Percentiles rank a stretch among this genome's conserved stretches.
These are phyloP conservation scores for Nesidiocoris tenuis DNA, from an alignment of 2,888 invertebrate species.

Conservation along the genomic window DNA sequence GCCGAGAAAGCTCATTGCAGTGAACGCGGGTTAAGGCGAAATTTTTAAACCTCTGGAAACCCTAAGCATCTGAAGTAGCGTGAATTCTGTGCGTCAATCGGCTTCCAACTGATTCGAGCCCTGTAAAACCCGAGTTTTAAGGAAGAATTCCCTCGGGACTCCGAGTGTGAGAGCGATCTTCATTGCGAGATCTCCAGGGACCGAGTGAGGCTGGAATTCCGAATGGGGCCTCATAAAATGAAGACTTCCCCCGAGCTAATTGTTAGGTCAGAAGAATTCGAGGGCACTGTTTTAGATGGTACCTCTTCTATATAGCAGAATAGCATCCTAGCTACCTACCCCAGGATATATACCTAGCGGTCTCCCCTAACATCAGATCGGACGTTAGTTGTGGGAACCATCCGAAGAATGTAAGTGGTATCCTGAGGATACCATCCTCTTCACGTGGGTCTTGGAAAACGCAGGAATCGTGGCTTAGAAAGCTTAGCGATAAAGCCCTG, in stretches of 20 bases:
- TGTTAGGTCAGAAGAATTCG: slow-evolving; percentile 17
- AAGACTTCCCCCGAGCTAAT: slow-evolving; percentile 29
- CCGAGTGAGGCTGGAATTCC: background rate
- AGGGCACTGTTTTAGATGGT: background rate
- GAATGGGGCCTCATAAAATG: background rate
- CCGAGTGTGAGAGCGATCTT: background rate
- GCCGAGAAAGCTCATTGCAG: background rate
- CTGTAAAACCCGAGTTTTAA: background rate
- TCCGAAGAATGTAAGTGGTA: background rate
- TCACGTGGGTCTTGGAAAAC: no score
- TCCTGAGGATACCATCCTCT: no score
- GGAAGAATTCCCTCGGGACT: background rate
- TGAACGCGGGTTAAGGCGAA: background rate
- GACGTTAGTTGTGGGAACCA: background rate
- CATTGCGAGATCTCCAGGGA: background rate
- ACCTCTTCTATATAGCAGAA: background rate
- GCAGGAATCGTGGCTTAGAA: no score
- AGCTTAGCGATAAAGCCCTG: no score
- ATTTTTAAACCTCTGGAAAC: background rate
- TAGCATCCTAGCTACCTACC: background rate
- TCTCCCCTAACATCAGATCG: background rate
- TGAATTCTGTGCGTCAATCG: background rate
- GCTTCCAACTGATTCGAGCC: background rate
- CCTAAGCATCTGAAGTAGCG: background rate
- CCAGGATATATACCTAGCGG: background rate